Base-by-base conservation (phyloP, 2,113 vertebrate genomes). In the Trachemys scripta region DNA sequence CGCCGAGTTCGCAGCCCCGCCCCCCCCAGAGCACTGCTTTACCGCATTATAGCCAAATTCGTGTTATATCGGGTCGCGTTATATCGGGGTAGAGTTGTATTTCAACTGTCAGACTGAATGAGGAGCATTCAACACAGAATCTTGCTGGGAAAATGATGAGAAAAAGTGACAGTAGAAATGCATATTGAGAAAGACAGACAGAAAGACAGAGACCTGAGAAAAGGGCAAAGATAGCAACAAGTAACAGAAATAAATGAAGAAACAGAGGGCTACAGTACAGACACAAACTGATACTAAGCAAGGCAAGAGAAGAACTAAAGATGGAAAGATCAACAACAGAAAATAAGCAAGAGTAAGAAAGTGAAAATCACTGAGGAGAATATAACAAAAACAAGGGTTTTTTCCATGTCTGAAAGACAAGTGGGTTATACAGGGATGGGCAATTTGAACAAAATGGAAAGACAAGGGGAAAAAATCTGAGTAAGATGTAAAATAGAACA, bases 121-220 rank as follows among this genome's bases (percentile, higher is more conserved):
- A 95, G 87, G 4, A 90, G 82, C 47, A 83, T 54, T 91, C 51
- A 31, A 96, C 72, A 97, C 11, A 97, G 80, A 81, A 89, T 81
- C 90, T 94, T 97, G 93, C 89, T 95, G 89, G 85, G 69, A 96
- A 96, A 82, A 11, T 45, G 53, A 54, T 31, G 83, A 93, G 84
- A 96, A 94, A 92, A 97, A 94, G 89, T 35, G 82, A 95, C 62
- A 95, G 45, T 22, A 45, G 6, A 76, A 45, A 76, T 76, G 62
- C 20, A 62, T 10, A 95, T 47, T 24, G 20, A 24, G 50, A 84
- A 89, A 88, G 42, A 1, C 86, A 90, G 16, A 22, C n/a, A 22
- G 8, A 38, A n/a, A 20, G 65, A 72, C 17, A 72, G 19, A 72
- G 19, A 72, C 17, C 35, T 20, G 19, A 22, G 16, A 72, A 38